phyloP scores from a whole-genome alignment of 2,113 vertebrate species.

The Furnarius figulus region DNA sequence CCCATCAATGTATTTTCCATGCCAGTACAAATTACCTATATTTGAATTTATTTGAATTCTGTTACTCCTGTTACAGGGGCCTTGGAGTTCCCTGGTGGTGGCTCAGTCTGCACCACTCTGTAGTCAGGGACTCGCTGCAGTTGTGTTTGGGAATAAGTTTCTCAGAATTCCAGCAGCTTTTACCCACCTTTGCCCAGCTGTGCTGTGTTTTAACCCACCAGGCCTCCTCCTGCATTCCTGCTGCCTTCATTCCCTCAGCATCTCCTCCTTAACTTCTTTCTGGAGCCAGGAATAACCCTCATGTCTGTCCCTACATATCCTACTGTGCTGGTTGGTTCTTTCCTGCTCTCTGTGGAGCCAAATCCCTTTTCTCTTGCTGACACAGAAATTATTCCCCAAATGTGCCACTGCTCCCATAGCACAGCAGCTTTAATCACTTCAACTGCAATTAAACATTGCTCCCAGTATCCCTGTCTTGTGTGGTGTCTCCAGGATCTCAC shows the following conservation, averaged over 20 bases:
- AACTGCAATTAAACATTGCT: background rate
- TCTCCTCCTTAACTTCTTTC: background rate
- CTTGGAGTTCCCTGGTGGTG: background rate
- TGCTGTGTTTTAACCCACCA: background rate
- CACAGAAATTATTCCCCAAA: background rate
- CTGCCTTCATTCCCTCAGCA: accelerated
- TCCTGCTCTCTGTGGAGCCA: background rate
- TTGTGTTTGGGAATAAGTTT: background rate
- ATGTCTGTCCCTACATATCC: accelerated
- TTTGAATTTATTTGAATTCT: background rate
- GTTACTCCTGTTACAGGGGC: background rate
- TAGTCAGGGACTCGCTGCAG: accelerated
- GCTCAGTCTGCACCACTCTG: background rate
- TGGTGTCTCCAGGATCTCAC: background rate
- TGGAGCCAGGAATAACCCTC: accelerated
- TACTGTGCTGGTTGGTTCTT: background rate
- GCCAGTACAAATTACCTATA: background rate
- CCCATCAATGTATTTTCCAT: accelerated
- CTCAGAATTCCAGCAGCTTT: background rate
- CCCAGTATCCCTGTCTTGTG: accelerated
- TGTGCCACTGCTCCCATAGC: background rate
- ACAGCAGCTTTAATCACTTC: background rate
- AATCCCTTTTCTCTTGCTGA: background rate
- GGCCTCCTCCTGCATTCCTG: background rate
- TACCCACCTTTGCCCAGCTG: background rate